A percentile compares a stretch with the other conserved stretches of the same genome.
Evolutionary conservation across 2,797 vertebrate genomes (phyloP).

Genomic region (Takifugu ocellatus): DNA sequence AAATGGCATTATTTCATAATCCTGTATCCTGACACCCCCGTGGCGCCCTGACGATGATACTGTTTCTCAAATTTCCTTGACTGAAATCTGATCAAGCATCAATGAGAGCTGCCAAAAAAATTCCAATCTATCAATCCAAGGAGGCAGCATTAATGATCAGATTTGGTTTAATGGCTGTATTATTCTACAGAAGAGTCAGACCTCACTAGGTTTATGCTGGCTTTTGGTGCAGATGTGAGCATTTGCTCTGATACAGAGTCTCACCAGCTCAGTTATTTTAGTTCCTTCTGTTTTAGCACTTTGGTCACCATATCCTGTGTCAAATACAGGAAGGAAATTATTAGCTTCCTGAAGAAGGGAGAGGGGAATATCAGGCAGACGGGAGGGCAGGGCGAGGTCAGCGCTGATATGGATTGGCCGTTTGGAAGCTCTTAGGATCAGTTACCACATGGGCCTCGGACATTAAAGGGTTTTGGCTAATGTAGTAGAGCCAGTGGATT

Average conservation of each 20-base stretch:
- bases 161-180: no score
- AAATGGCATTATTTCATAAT: no score
- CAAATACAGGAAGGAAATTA: conserved; percentile 66
- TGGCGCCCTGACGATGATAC: background rate
- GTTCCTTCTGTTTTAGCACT: background rate
- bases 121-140: no score
- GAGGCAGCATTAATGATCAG: no score
- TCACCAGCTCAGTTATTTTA: background rate
- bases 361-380: conserved; percentile 10
- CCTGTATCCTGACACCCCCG: no score
- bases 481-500: background rate
- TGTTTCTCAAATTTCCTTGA: background rate
- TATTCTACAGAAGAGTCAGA: no score
- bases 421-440: conserved; percentile 37
- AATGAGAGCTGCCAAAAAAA: no score
- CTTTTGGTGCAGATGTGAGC: no score
- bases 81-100: background rate
- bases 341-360: conserved; percentile 62
- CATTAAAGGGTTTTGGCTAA: conserved; percentile 23
- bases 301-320: conserved; percentile 30
- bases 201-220: no score
- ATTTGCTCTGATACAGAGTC: background rate
- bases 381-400: conserved; percentile 52
- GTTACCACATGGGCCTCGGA: conserved; percentile 23
- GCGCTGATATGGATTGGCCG: conserved; percentile 21